Evolutionary conservation across 1,140 invertebrate genomes (phyloP), one percentile per base, ranked within the genome.

Genomic region (Pteromalus puparum): DNA sequence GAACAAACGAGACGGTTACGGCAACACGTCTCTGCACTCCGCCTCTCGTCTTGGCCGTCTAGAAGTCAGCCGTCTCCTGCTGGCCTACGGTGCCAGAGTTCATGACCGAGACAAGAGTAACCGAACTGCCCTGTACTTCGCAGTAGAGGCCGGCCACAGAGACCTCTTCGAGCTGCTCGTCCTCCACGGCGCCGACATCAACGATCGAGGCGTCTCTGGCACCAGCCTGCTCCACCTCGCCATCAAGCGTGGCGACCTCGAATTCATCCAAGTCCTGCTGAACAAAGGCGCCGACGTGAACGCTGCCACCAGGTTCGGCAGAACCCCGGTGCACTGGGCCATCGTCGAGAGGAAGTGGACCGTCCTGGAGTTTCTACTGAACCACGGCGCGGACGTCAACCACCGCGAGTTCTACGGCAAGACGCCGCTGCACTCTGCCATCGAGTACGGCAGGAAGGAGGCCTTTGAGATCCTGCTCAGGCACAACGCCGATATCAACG

Each of bases 351-450:
- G 30, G 1, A 34, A 72, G 48, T 61, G 28, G 82, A 12, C 24
- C 2, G 65, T 28, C 3, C 46, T 85, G 18, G 6, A 7, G 21
- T n/a, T 67, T 0, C 75, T 85, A 0, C 30, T 81, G 2, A 10
- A 5, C 4, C 75, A 77, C 18, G 80, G 83, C 21, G 82, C 77
- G 34, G 75, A 85, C 34, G 68, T 79, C 3, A 70, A 85, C 73
- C 42, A 26, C 0, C 21, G 24, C 46, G 74, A 78, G 12, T 9
- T 2, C 24, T 26, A 13, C n/a, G 84, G 84, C 21, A 53, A 73
- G 21, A 85, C 84, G 15, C 21, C 84, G 2, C 38, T 85, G 15
- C 84, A 85, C 75, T 61, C 42, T 1, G 78, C 78, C 28, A 65
- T 76, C 26, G 84, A 81, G 65, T 30, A 21, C 10, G 67, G 53